Evolutionary conservation across 2,797 vertebrate genomes (phyloP).

Genomic region (Siniperca obscura): DNA sequence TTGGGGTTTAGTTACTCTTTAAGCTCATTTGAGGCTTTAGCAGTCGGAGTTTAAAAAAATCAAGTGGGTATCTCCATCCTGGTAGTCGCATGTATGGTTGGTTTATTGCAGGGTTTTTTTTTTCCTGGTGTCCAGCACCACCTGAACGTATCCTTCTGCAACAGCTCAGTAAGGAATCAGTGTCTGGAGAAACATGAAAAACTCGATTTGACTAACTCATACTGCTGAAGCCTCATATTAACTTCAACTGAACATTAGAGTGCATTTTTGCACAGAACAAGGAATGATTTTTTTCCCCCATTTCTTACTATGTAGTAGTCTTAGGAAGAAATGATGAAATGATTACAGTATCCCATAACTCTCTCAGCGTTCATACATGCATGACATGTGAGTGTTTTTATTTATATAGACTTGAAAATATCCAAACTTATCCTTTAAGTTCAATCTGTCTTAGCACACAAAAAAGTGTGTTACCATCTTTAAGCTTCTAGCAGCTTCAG

Average conservation of each 20-base stretch:
- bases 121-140: too few species aligned
- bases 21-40: neutral
- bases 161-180: neutral
- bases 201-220: neutral
- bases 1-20: too few species aligned
- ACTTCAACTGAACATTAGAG: neutral
- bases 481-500: conserved; percentile 47
- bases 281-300: neutral
- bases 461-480: conserved; percentile 54
- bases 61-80: neutral
- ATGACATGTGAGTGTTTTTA: neutral
- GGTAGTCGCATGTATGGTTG: too few species aligned
- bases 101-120: neutral
- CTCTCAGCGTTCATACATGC: neutral
- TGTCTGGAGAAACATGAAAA: too few species aligned
- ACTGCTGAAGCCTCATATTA: neutral
- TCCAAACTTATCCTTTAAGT: conserved; percentile 28
- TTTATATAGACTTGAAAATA: neutral
- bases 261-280: neutral
- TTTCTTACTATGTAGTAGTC: neutral
- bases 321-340: neutral
- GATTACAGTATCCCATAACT: neutral
- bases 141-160: neutral
- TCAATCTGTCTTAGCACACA: conserved; percentile 20
- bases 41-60: neutral